Evolutionary conservation across 1,140 invertebrate genomes (phyloP), one percentile per base, ranked within the genome.

Genomic region (Streblospio benedicti): DNA sequence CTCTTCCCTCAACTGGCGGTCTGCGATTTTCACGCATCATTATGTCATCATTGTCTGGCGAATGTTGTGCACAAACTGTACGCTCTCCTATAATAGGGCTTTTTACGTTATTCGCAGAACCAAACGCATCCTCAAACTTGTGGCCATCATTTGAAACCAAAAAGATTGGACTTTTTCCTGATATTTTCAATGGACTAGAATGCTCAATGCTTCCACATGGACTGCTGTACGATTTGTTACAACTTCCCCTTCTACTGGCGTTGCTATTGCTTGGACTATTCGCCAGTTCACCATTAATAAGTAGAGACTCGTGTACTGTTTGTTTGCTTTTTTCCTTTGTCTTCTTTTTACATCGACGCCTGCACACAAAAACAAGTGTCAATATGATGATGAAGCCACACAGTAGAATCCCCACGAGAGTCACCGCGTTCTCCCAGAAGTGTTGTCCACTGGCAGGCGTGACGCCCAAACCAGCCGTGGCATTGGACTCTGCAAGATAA

Each of bases 391-490:
- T 38, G 31, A 57, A 27, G 33, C 41, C 55, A 35, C 60, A 62
- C 14, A 62, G 30, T 30, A 45, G 20, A 30, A 62, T 62, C 2
- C 60, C 60, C 6, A 56, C 20, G 6, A 57, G 25, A 5, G 60
- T 62, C 55, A 62, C 60, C 6, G 53, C 49, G 23, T 45, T 52
- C 45, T 62, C 43, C 60, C 60, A 62, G n/a, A n/a, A n/a, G n/a
- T n/a, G n/a, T n/a, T n/a, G n/a, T n/a, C n/a, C n/a, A n/a, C n/a
- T n/a, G n/a, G n/a, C n/a, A n/a, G n/a, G n/a, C n/a, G n/a, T n/a
- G n/a, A n/a, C n/a, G n/a, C n/a, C n/a, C n/a, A n/a, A n/a, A n/a
- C n/a, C n/a, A n/a, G n/a, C n/a, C n/a, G n/a, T n/a, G n/a, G n/a
- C n/a, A n/a, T n/a, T n/a, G n/a, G n/a, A n/a, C n/a, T n/a, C n/a